Conservation (phyloP, 2,888 invertebrate species). For the Zeuzera pyrina region DNA sequence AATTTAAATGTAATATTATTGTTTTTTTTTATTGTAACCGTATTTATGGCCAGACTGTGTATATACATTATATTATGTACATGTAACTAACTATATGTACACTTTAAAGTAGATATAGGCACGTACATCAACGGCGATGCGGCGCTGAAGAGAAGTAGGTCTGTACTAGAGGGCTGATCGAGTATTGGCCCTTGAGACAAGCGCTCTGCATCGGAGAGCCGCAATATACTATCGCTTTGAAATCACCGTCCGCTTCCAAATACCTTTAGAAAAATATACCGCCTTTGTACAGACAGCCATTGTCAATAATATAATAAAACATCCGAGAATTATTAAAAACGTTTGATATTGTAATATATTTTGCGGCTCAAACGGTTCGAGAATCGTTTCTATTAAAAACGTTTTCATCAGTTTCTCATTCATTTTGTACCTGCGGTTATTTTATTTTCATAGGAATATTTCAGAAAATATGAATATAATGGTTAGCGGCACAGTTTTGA, state of each 20-base stretch:
- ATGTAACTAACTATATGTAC: not conserved
- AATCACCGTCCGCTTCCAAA: slow-evolving; percentile 28
- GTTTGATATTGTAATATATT: slow-evolving; percentile 34
- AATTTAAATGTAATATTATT: too few species aligned
- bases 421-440: too few species aligned
- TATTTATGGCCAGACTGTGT: too few species aligned
- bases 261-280: slow-evolving; percentile 17
- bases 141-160: slow-evolving; percentile 23
- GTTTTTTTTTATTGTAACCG: too few species aligned
- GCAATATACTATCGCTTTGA: slow-evolving; percentile 35
- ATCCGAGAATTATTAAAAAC: too few species aligned
- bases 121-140: slow-evolving; percentile 22
- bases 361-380: too few species aligned
- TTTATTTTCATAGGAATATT: too few species aligned
- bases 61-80: too few species aligned
- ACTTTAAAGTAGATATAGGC: not conserved
- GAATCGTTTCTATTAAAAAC: too few species aligned
- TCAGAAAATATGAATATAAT: too few species aligned
- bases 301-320: slow-evolving; percentile 21
- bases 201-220: slow-evolving; percentile 47
- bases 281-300: slow-evolving; percentile 12
- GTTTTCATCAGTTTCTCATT: too few species aligned
- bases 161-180: slow-evolving; percentile 34
- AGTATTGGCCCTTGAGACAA: slow-evolving; percentile 56
- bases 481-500: too few species aligned